Base-by-base conservation (phyloP, 1,140 invertebrate species). In the fruit fly (Drosophila melanogaster) region DNA sequence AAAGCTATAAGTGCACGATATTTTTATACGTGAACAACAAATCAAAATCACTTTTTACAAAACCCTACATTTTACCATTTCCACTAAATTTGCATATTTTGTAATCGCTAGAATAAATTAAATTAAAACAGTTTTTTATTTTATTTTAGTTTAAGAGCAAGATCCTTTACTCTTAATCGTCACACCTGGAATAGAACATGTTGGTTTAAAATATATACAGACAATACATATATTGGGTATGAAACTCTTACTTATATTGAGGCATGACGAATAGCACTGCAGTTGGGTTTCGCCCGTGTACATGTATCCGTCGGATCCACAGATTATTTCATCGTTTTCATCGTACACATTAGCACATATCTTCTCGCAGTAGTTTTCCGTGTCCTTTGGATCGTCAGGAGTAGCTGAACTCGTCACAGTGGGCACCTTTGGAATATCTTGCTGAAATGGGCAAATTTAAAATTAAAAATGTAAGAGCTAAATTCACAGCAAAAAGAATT, bases 241-340 rank as follows among this genome's bases (percentile, higher is more conserved):
- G 11, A 17, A 15, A 1, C 22, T 66, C 77, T 74, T 58, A 92
- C 90, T 86, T 55, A 92, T 92, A 41, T 86, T 87, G 37, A 92
- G 58, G 40, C 90, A 92, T 0, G 90, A 76, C 1, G 90, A 85
- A 69, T 92, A 92, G 24, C 90, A 92, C 56, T 92, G 74, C 30
- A 92, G 62, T 57, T 92, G 90, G 1, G 90, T 58, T 49, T 92
- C 90, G 30, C 90, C 90, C 6, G 90, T 92, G 46, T 92, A 92
- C 90, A 92, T 92, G 26, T 90, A 92, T 40, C 90, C 90, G 71
- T 92, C 90, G 1, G 90, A 92, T 26, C 90, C 90, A 60, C 90
- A 92, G 3, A 92, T 79, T 43, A 92, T 90, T 67, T 91, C 86
- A 62, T 92, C 90, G 44, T 91, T 90, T 11, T 90, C 90, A 70